These are phyloP conservation scores for Ophioninae sp. DNA, from an alignment of 2,888 invertebrate genomes.

Conservation along the genomic window DNA sequence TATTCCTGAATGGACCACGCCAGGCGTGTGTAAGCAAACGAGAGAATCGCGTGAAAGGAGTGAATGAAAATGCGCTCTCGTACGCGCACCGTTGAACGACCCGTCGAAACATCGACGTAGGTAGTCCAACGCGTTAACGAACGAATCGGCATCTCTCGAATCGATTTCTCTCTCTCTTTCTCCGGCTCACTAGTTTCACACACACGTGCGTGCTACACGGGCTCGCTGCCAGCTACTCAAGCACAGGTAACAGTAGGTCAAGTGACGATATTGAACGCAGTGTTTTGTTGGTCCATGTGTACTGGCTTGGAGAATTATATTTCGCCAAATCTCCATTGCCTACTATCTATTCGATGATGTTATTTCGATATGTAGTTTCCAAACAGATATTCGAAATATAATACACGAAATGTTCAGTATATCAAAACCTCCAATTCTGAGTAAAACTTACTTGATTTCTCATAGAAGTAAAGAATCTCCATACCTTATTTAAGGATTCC, in stretches of 20 bases:
- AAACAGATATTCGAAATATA: no score
- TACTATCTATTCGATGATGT: no score
- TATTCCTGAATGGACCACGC: constrained; percentile 61
- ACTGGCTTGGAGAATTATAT: constrained; percentile 15
- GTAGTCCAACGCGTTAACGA: constrained; percentile 39
- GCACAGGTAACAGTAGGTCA: constrained; percentile 52
- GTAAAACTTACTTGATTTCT: no score
- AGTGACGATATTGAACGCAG: constrained; percentile 43
- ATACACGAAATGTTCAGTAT: no score
- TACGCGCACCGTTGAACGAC: constrained; percentile 60
- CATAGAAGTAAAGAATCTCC: no score
- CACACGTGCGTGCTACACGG: not conserved
- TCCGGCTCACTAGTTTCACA: constrained; percentile 2
- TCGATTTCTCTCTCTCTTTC: constrained; percentile 8
- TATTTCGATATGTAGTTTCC: no score
- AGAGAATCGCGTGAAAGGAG: constrained; percentile 63
- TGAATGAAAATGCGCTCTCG: constrained; percentile 62
- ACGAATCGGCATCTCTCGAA: constrained; percentile 31
- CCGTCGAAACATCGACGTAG: constrained; percentile 51
- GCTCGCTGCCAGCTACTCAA: constrained; percentile 25
- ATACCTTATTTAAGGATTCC: no score
- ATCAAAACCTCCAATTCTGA: no score
- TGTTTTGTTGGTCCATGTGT: constrained; percentile 10
- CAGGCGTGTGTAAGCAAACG: constrained; percentile 55
- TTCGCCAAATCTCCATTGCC: not conserved